phyloP scores from a whole-genome alignment of 2,888 invertebrate species.

The Drosophila subquinaria region DNA sequence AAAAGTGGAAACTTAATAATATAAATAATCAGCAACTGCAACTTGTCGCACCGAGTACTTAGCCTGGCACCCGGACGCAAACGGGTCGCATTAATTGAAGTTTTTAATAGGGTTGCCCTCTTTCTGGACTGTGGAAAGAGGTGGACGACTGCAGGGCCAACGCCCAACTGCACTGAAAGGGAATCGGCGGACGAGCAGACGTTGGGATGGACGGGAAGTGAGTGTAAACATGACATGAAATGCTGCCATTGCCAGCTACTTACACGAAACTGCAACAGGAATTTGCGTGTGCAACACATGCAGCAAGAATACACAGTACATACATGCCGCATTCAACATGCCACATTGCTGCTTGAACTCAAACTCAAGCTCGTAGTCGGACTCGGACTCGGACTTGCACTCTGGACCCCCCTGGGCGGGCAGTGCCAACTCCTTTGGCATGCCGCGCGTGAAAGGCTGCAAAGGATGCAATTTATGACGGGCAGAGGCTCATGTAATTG shows the following conservation, averaged over 20 bases:
- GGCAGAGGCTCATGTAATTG: slow-evolving; percentile 79
- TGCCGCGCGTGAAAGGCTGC: slow-evolving; percentile 56
- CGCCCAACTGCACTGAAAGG: background rate
- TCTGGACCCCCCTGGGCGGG: slow-evolving; percentile 25
- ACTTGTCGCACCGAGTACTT: slow-evolving; percentile 66
- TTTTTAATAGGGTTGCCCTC: slow-evolving; percentile 69
- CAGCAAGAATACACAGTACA: slow-evolving; percentile 14
- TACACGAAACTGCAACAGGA: slow-evolving; percentile 64
- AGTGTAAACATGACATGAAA: slow-evolving; percentile 82
- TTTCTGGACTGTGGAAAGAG: slow-evolving; percentile 23
- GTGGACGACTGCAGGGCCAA: background rate
- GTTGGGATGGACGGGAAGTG: slow-evolving; percentile 64
- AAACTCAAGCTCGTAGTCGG: background rate
- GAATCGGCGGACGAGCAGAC: background rate
- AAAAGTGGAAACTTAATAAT: slow-evolving; percentile 71
- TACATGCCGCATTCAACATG: slow-evolving; percentile 50
- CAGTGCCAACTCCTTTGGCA: slow-evolving; percentile 68
- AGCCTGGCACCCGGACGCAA: slow-evolving; percentile 28
- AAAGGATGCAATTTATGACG: slow-evolving; percentile 81
- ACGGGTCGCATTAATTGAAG: slow-evolving; percentile 68
- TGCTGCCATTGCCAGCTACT: slow-evolving; percentile 66
- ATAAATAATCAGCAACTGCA: slow-evolving; percentile 72
- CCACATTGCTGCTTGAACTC: slow-evolving; percentile 42
- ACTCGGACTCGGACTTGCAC: slow-evolving; percentile 28
- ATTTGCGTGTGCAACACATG: slow-evolving; percentile 64